Evolutionary conservation across 1,140 invertebrate genomes (phyloP), one percentile per base, ranked within the genome.

Genomic region (Neodiprion fabricii): DNA sequence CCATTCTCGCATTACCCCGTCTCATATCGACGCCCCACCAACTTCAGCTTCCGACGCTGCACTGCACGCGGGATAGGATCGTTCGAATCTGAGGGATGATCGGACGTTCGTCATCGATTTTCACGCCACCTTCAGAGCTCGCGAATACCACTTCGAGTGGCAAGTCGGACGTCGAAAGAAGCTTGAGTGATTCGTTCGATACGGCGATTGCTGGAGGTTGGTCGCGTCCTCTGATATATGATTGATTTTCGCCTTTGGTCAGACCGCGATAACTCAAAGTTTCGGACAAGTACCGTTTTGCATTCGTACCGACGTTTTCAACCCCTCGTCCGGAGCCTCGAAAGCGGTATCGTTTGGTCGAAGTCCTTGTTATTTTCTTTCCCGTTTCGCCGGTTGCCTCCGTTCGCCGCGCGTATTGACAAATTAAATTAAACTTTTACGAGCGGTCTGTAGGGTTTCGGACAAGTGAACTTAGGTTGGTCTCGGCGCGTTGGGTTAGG

Each of bases 401-500:
- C 8, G 23, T 11, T 11, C 67, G 17, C 21, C n/a, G 40, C 40
- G 12, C 12, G 17, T 69, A 69, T 69, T 69, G 67, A 69, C 67
- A 69, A 69, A 69, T 69, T 7, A 69, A 69, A 69, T 69, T 69
- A 69, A 69, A 21, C 67, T 69, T 69, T 69, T 69, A 69, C 67
- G 67, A 69, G 67, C 40, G 67, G 67, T 11, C 40, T 69, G 40
- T 61, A 61, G 53, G 53, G 11, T 14, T 61, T 61, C n/a, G 53
- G 53, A 61, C 53, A 61, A 61, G 53, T 61, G 11, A 61, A 17
- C 28, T 40, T 5, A 40, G 28, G 28, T 40, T 40, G 28, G 28
- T 1, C 28, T 40, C 28, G 28, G 28, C 28, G 11, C 53, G 12
- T 21, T 14, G 17, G 67, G 21, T 12, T 47, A 21, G 40, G 67